Percentiles rank a stretch among this genome's conserved stretches.
phyloP scores from a whole-genome alignment of 1,140 invertebrate species.

The Magallana angulata region DNA sequence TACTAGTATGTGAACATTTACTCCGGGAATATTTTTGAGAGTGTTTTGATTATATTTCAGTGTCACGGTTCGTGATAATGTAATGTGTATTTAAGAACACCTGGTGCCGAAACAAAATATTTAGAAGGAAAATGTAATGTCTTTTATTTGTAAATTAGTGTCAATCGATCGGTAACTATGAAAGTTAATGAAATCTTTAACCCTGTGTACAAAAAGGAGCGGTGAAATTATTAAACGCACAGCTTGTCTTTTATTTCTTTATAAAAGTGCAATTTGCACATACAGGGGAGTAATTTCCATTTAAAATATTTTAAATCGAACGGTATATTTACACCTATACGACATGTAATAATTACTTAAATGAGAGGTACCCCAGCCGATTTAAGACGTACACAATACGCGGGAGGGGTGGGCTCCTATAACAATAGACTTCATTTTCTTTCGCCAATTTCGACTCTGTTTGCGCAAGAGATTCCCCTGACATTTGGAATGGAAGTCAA shows the following conservation, averaged over 20 bases:
- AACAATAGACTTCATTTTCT: neutral
- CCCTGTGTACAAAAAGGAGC: neutral
- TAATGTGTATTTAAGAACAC: too few species aligned
- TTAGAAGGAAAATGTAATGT: too few species aligned
- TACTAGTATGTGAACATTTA: too few species aligned
- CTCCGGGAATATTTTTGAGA: too few species aligned
- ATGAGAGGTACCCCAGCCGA: neutral
- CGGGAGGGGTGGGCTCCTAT: neutral
- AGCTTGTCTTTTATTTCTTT: neutral
- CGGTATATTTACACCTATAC: neutral
- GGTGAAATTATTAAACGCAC: neutral
- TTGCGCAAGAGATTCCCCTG: neutral
- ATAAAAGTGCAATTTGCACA: neutral
- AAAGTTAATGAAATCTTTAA: too few species aligned
- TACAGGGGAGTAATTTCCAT: neutral
- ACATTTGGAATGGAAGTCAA: slow-evolving; percentile 16
- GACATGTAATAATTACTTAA: neutral
- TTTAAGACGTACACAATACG: neutral
- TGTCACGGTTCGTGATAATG: too few species aligned
- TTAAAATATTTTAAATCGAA: slow-evolving; percentile 9
- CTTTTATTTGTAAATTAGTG: too few species aligned
- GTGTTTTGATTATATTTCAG: too few species aligned
- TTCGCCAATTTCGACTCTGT: neutral
- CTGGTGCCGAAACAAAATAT: too few species aligned
- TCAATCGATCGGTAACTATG: too few species aligned